These are phyloP conservation scores for Python bivittatus DNA, from an alignment of 2,113 vertebrate genomes.

Conservation along the genomic window DNA sequence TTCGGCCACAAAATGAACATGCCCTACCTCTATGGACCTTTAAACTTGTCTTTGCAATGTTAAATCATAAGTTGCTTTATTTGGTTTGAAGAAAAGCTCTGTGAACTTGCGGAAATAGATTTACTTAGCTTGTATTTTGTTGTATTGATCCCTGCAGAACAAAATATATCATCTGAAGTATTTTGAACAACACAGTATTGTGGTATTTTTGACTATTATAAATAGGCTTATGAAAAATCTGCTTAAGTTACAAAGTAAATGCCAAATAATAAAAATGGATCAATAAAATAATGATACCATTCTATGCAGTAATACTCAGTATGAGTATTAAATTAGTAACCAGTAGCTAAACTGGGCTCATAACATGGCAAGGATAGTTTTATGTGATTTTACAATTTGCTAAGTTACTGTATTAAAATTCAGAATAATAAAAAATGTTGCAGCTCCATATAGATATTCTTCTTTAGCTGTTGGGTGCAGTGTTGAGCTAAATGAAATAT, in stretches of 20 bases:
- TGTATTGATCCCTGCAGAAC: not conserved
- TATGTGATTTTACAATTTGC: not conserved
- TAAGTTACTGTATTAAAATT: accelerated
- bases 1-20: not conserved
- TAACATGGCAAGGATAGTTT: not conserved
- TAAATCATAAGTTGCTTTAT: not conserved
- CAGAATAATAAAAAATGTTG: not conserved
- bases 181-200: not conserved
- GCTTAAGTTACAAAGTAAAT: not conserved
- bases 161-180: not conserved
- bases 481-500: conserved; percentile 40
- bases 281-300: not conserved
- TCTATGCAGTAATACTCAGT: not conserved
- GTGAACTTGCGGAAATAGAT: not conserved
- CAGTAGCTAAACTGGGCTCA: not conserved
- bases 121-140: not conserved
- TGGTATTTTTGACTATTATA: not conserved
- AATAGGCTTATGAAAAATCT: not conserved
- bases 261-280: not conserved
- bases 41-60: not conserved
- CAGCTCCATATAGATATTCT: not conserved
- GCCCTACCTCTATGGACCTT: not conserved
- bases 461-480: not conserved
- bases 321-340: not conserved
- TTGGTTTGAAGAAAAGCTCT: not conserved